Evolutionary conservation across 2,888 invertebrate genomes (phyloP).

Genomic region (Caenorhabditis angaria): DNA sequence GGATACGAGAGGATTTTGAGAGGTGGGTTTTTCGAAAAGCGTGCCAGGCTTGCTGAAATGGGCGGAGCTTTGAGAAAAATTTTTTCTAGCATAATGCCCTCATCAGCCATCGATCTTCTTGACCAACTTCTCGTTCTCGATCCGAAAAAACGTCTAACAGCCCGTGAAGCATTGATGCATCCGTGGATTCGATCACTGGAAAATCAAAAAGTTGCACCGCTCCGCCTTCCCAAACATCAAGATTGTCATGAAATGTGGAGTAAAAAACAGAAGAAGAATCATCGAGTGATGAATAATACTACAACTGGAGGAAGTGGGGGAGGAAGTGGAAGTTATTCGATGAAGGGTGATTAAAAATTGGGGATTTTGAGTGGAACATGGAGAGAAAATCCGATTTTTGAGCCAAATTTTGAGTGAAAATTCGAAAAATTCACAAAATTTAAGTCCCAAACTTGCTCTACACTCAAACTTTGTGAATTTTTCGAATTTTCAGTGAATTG

Average conservation of each 20-base stretch:
- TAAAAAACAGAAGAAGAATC: slow-evolving; percentile 77
- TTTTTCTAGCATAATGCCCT: slow-evolving; percentile 77
- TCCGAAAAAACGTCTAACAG: slow-evolving; percentile 90
- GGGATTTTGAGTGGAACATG: too few species aligned
- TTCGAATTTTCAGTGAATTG: too few species aligned
- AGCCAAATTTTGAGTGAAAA: too few species aligned
- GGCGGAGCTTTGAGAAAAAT: background rate
- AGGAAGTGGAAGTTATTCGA: slow-evolving; percentile 1
- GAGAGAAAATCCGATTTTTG: too few species aligned
- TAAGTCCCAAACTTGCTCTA: too few species aligned
- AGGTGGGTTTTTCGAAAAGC: too few species aligned
- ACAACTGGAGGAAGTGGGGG: background rate
- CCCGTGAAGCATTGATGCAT: slow-evolving; percentile 89
- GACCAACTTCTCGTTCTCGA: slow-evolving; percentile 88
- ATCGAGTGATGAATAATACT: background rate
- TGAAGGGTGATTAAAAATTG: too few species aligned
- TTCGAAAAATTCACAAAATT: too few species aligned
- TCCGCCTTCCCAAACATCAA: slow-evolving; percentile 76
- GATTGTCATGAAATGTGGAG: slow-evolving; percentile 99
- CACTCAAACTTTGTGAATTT: too few species aligned
- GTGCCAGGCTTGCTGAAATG: too few species aligned
- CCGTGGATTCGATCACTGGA: slow-evolving; percentile 90
- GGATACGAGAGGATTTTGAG: slow-evolving; percentile 89
- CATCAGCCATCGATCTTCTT: slow-evolving; percentile 61
- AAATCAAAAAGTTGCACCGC: slow-evolving; percentile 78